phyloP scores from a whole-genome alignment of 2,797 vertebrate genomes.

The Epinephelus coioides region DNA sequence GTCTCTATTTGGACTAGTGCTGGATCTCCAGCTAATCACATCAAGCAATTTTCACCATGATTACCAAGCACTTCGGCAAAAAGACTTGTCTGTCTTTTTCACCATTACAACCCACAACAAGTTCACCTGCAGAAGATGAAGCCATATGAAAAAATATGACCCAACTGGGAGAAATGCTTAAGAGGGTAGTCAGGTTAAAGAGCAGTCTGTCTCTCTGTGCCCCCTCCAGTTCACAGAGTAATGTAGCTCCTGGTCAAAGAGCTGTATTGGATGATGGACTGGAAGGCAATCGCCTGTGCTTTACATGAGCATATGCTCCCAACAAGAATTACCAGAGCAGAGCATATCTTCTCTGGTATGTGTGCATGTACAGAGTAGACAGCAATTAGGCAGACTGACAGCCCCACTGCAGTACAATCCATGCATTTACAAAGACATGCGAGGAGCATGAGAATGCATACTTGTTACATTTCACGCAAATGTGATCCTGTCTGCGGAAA shows the following conservation, averaged over 20 bases:
- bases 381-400: constrained; percentile 77
- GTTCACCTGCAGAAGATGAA: constrained; percentile 36
- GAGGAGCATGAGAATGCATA: constrained; percentile 59
- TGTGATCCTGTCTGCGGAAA: constrained; percentile 46
- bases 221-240: constrained; percentile 24
- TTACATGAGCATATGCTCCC: constrained; percentile 69
- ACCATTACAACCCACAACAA: constrained; percentile 17
- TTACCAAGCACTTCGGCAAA: constrained; percentile 36
- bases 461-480: constrained; percentile 61
- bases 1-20: constrained; percentile 26
- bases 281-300: constrained; percentile 48
- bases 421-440: constrained; percentile 62
- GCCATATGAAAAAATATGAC: constrained; percentile 34
- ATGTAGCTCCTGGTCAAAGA: constrained; percentile 44
- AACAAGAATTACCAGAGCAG: constrained; percentile 70
- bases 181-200: constrained; percentile 33
- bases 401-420: constrained; percentile 59
- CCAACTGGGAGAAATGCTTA: constrained; percentile 21
- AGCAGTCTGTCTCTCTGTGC: constrained; percentile 23
- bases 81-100: constrained; percentile 26
- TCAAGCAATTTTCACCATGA: constrained; percentile 57
- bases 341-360: constrained; percentile 66
- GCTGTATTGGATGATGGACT: constrained; percentile 60
- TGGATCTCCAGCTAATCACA: constrained; percentile 31
- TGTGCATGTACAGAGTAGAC: constrained; percentile 65